phyloP scores from a whole-genome alignment of 1,140 invertebrate species.

The Dendroctonus valens region DNA sequence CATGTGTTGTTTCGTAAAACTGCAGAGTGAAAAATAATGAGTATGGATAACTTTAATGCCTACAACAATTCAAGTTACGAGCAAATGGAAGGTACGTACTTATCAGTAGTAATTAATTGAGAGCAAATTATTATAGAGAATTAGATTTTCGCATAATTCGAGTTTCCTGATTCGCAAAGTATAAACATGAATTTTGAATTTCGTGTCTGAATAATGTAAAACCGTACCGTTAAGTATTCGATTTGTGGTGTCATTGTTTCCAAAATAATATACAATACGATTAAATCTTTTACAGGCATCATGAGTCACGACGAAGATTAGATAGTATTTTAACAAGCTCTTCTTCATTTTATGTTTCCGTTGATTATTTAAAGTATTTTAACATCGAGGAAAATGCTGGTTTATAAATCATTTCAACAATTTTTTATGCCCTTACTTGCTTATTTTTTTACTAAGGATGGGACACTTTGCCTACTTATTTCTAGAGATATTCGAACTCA shows the following conservation, averaged over 20 bases:
- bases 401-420: too few relatives aligned
- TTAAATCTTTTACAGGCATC: too few relatives aligned
- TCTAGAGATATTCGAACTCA: too few relatives aligned
- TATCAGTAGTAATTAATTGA: not conserved
- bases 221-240: not conserved
- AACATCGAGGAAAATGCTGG: too few relatives aligned
- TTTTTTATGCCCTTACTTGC: too few relatives aligned
- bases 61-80: conserved; percentile 2
- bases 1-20: too few relatives aligned
- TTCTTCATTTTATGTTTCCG: too few relatives aligned
- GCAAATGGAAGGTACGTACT: conserved; percentile 6
- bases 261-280: not conserved
- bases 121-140: not conserved
- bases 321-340: too few relatives aligned
- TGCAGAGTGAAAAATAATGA: not conserved
- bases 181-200: not conserved
- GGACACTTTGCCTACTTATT: too few relatives aligned
- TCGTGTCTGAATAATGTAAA: not conserved
- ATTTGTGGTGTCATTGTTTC: not conserved
- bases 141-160: not conserved
- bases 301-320: too few relatives aligned
- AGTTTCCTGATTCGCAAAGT: not conserved
- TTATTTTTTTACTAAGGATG: too few relatives aligned
- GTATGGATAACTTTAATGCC: not conserved
- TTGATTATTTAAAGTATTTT: too few relatives aligned